Base-by-base conservation (phyloP, 2,888 invertebrate genomes). In the Xylocampa areola region DNA sequence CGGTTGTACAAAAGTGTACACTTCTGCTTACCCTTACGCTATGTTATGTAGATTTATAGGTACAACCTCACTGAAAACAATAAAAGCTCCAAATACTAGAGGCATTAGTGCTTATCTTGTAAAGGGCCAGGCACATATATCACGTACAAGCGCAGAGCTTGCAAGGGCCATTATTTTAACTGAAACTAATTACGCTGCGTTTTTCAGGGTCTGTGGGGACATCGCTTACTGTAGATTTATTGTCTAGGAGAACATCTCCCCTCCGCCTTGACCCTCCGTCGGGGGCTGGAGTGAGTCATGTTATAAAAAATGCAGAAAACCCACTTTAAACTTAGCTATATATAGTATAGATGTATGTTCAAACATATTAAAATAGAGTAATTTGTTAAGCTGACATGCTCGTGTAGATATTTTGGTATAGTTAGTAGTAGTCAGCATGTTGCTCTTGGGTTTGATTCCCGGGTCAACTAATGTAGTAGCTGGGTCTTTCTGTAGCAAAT, bases 221-320 rank as follows among this genome's bases (percentile, higher is more conserved):
- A 57, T 58, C 41, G 53, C 50, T 53, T 35, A 57, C 70, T 44
- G 23, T 41, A 70, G 66, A 70, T 69, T 69, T 70, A 70, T 70
- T 3, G 41, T 47, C 7, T 7, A 25, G 29, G 64, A 33, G 43
- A 21, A 23, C 45, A 23, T 6, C 14, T 48, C 29, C 36, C 39
- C 8, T 14, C 17, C 21, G 17, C 27, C 11, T 14, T 25, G 51
- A 47, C 51, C 51, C 45, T 41, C 25, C 10, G 23, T 19, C 10
- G 21, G 33, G 4, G 27, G 25, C 37, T 30, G 37, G 21, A 33
- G 11, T 33, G 21, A n/a, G 3, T 29, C n/a, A 16, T 2, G 21
- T 5, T n/a, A 30, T 1, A 1, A 6, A 11, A 11, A 7, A 4
- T n/a, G 6, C 23, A 40, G 43, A 51, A 65, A 21, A 13, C 25